Evolutionary conservation across 2,797 vertebrate species (phyloP), one percentile per base, ranked within the genome.

Genomic region (Coregonus ussuriensis): DNA sequence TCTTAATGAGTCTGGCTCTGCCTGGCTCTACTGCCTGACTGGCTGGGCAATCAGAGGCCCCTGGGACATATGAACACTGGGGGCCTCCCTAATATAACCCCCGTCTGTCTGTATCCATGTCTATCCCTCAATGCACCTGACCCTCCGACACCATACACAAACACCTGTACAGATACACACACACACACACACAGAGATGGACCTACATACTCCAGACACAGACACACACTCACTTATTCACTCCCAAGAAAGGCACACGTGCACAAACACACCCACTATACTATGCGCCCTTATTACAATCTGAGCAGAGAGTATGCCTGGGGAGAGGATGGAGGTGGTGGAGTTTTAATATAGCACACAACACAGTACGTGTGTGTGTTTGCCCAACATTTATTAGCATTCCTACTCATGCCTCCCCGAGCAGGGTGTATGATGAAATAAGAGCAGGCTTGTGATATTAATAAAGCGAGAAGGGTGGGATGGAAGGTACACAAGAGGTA

Each of bases 1-100:
- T 83, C 77, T 75, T 87, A 89, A 89, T 88, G 85, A 89, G 84
- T 77, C 77, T 4, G 16, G 35, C 25, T 7, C 25, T 63, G 63
- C 14, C 31, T n/a, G 31, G 75, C 74, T 56, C 56, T 81, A 70
- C 75, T 85, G 86, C 84, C 80, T 81, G 81, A 77, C 71, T 4
- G 37, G 41, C 21, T 79, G 78, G 74, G 80, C 79, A 78, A 72
- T 53, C 65, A 56, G 69, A 54, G 78, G 66, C 81, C 81, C 77
- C 73, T 75, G 84, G 80, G 71, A 66, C 71, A 84, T 83, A 83
- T 78, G 74, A 89, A 79, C 47, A 75, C 25, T 62, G 69, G 25
- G 53, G 77, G 79, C 71, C 65, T 78, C 74, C 75, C 74, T 84
- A 83, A 83, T 75, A 74, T 74, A 77, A 53, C 25, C 78, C 78